A percentile compares a stretch with the other conserved stretches of the same genome.
phyloP scores from a whole-genome alignment of 2,888 invertebrate species.

The Ormyrus rosae region DNA sequence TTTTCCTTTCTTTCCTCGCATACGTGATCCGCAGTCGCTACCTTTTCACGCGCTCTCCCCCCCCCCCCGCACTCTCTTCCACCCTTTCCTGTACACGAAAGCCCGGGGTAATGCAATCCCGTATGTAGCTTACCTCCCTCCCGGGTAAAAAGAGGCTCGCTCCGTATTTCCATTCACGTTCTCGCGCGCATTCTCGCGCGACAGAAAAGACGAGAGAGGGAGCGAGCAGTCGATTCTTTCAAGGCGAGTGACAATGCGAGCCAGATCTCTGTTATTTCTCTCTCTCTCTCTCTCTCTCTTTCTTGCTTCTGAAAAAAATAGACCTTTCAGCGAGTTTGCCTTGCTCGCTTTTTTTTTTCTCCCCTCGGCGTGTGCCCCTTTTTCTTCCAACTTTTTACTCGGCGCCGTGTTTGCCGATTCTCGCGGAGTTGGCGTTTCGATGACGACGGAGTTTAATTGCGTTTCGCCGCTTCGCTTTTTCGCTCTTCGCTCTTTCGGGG shows the following conservation, averaged over 20 bases:
- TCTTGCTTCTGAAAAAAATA: too few species aligned
- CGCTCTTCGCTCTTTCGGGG: not conserved
- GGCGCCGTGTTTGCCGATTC: not conserved
- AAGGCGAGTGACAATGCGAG: constrained; percentile 16
- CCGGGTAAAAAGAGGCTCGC: constrained; percentile 1
- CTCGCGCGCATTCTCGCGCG: not conserved
- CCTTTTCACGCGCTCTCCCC: too few species aligned
- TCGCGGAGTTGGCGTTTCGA: not conserved
- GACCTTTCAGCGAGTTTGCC: too few species aligned
- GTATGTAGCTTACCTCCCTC: not conserved
- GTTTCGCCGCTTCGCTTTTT: constrained; percentile 1
- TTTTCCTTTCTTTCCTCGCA: too few species aligned
- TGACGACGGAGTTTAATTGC: constrained; percentile 12
- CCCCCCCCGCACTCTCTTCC: constrained; percentile 3
- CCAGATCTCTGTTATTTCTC: constrained; percentile 11
- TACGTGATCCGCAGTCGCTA: too few species aligned
- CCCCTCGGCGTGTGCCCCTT: not conserved
- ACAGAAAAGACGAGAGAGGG: constrained; percentile 24
- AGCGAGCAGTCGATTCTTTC: constrained; percentile 27
- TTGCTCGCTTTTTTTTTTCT: not conserved
- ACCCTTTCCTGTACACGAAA: constrained; percentile 1
- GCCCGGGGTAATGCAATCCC: constrained; percentile 7
- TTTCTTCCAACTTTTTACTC: constrained; percentile 3
- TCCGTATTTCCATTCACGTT: constrained; percentile 21
- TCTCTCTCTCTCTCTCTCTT: not conserved